These are phyloP conservation scores for Rhea pennata DNA, from an alignment of 2,113 vertebrate species.

Conservation along the genomic window DNA sequence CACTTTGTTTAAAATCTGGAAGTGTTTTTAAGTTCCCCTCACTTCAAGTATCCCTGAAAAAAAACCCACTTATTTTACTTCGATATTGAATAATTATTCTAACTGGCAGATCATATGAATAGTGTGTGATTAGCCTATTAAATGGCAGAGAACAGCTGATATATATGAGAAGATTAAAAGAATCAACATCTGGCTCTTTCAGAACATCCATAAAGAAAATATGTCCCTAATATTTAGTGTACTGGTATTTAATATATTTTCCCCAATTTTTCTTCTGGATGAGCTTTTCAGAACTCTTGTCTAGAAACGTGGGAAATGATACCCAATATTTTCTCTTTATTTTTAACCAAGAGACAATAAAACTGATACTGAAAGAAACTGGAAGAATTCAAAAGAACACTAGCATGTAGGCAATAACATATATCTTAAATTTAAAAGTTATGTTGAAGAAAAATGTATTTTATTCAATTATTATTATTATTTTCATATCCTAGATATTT, in stretches of 20 bases:
- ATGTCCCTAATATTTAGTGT: not conserved
- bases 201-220: not conserved
- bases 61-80: not conserved
- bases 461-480: not conserved
- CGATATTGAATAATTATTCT: not conserved
- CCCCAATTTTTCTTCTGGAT: not conserved
- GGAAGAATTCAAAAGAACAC: not conserved
- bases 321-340: not conserved
- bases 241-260: not conserved
- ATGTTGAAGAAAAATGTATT: not conserved
- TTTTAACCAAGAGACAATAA: not conserved
- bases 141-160: not conserved
- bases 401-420: not conserved
- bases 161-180: not conserved
- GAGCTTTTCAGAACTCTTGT: not conserved
- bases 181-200: not conserved
- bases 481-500: not conserved
- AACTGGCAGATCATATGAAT: not conserved
- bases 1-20: not conserved
- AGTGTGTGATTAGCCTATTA: not conserved
- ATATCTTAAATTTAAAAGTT: not conserved
- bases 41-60: not conserved
- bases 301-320: not conserved
- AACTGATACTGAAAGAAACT: too few species aligned
- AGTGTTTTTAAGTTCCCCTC: not conserved